phyloP scores from a whole-genome alignment of 2,888 invertebrate species.

The Alsophila aescularia region DNA sequence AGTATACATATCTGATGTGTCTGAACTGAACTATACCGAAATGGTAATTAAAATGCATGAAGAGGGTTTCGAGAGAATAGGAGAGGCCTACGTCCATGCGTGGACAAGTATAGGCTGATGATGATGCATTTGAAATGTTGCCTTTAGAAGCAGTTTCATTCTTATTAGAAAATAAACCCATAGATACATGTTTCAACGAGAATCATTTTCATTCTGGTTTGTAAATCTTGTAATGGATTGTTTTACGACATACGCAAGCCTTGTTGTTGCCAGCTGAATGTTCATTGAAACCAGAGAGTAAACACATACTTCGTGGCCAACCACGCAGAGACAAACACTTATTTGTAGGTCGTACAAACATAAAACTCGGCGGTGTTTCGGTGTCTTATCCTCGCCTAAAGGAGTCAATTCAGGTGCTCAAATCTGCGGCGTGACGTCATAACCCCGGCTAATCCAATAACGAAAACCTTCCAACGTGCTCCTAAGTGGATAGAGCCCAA shows the following conservation, averaged over 20 bases:
- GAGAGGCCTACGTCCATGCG: too few relatives aligned
- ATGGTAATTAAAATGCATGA: not conserved
- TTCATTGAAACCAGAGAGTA: slow-evolving; percentile 17
- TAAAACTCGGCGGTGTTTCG: slow-evolving; percentile 4
- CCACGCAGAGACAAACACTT: slow-evolving; percentile 13
- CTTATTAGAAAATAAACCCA: too few relatives aligned
- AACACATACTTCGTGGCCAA: slow-evolving; percentile 16
- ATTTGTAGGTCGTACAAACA: slow-evolving; percentile 21
- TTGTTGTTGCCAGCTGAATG: slow-evolving; percentile 17
- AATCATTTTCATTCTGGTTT: slow-evolving; percentile 2
- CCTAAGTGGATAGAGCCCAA: slow-evolving; percentile 40
- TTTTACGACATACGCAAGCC: slow-evolving; percentile 13
- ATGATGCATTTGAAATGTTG: too few relatives aligned
- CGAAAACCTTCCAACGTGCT: slow-evolving; percentile 33
- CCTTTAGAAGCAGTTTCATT: too few relatives aligned
- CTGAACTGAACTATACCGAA: too few relatives aligned
- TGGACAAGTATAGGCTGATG: too few relatives aligned
- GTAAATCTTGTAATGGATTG: slow-evolving; percentile 13
- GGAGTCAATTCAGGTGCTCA: slow-evolving; percentile 28
- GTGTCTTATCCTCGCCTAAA: slow-evolving; percentile 35
- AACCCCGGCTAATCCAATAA: slow-evolving; percentile 37
- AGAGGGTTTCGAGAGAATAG: not conserved
- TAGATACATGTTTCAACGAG: not conserved
- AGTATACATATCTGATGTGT: too few relatives aligned
- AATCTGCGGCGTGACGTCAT: slow-evolving; percentile 37